phyloP scores from a whole-genome alignment of 2,113 vertebrate species.

The Columba livia region DNA sequence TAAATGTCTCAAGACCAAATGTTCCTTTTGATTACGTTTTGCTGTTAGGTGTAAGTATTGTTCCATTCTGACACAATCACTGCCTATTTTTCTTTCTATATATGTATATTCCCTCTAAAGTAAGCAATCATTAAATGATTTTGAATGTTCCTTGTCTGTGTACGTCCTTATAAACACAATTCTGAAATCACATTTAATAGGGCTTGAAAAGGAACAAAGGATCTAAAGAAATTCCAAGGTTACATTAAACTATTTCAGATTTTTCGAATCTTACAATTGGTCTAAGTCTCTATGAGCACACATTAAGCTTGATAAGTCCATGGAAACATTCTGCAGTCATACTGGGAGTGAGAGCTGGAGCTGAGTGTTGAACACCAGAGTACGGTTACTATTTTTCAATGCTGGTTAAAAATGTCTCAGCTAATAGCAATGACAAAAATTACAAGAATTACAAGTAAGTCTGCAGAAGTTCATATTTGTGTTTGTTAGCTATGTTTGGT shows the following conservation, averaged over 20 bases:
- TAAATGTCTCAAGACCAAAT: not conserved
- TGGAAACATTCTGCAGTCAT: not conserved
- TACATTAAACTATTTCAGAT: not conserved
- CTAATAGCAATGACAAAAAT: not conserved
- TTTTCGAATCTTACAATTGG: not conserved
- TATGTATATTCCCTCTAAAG: not conserved
- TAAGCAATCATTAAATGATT: not conserved
- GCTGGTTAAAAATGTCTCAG: not conserved
- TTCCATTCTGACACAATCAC: not conserved
- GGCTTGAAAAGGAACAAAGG: not conserved
- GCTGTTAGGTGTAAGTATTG: not conserved
- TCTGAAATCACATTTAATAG: not conserved
- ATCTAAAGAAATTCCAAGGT: not conserved
- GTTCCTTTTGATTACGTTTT: conserved; percentile 32
- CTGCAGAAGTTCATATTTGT: not conserved
- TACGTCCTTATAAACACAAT: not conserved
- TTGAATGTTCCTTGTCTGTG: not conserved
- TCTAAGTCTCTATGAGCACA: not conserved
- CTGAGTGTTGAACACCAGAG: not conserved
- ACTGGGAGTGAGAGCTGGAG: not conserved
- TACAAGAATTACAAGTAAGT: not conserved
- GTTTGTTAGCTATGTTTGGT: not conserved
- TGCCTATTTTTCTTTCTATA: not conserved
- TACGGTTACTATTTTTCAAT: not conserved
- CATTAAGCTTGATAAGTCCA: not conserved